Evolutionary conservation across 2,797 vertebrate genomes (phyloP).

Genomic region (Enteromius afrohamiltoni): DNA sequence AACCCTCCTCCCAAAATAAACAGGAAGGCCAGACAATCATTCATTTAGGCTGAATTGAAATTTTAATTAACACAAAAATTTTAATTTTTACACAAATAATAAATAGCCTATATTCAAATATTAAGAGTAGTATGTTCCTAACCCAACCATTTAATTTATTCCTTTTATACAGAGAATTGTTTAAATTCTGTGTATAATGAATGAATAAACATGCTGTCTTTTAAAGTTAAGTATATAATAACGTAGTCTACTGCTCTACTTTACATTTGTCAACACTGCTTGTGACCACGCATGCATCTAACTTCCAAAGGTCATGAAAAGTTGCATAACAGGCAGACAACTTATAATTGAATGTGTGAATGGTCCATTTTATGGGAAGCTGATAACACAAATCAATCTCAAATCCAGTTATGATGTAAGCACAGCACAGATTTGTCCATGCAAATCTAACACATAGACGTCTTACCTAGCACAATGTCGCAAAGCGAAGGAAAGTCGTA

Average conservation of each 20-base stretch:
- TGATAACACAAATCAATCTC: conserved; percentile 16
- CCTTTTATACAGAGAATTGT: background rate
- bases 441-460: conserved; percentile 39
- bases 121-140: too few species aligned
- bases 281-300: conserved; percentile 14
- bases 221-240: background rate
- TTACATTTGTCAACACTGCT: conserved; percentile 4
- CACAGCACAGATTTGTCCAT: conserved; percentile 3
- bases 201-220: background rate
- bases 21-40: too few species aligned
- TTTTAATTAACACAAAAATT: too few species aligned
- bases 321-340: conserved; percentile 14
- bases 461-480: conserved; percentile 73
- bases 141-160: background rate
- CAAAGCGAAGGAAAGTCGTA: conserved; percentile 45
- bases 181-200: too few species aligned
- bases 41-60: too few species aligned
- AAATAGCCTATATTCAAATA: too few species aligned
- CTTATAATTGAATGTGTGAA: conserved; percentile 3
- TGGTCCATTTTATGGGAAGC: background rate
- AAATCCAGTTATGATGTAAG: background rate
- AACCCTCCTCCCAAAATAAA: too few species aligned
- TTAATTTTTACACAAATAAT: too few species aligned
- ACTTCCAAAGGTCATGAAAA: conserved; percentile 23
- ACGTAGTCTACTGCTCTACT: background rate